phyloP scores from a whole-genome alignment of 2,888 invertebrate species.

The Steinernema hermaphroditum region DNA sequence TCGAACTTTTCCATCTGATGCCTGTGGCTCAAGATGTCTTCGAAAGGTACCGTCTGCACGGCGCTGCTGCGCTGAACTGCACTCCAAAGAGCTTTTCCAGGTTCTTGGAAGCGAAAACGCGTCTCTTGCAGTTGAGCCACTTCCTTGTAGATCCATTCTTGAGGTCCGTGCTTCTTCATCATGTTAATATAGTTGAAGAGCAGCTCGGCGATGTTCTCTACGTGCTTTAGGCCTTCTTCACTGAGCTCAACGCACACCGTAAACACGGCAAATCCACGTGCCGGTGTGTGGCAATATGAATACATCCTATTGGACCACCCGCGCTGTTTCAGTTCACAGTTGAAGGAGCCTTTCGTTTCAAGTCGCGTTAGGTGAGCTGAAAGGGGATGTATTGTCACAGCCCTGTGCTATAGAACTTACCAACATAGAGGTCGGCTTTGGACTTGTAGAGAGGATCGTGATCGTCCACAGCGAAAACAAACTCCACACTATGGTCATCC shows the following conservation, averaged over 20 bases:
- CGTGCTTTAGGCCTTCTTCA: conserved; percentile 75
- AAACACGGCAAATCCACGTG: conserved; percentile 88
- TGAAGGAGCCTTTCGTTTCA: conserved; percentile 89
- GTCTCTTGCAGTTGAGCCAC: conserved; percentile 69
- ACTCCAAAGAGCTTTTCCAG: conserved; percentile 68
- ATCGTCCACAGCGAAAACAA: conserved; percentile 89
- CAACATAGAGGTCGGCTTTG: conserved; percentile 73
- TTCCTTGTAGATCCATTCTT: conserved; percentile 90
- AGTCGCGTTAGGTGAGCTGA: conserved; percentile 90
- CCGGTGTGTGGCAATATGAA: conserved; percentile 71
- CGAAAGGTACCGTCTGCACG: conserved; percentile 73
- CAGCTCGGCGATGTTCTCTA: conserved; percentile 81
- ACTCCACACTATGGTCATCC: conserved; percentile 81
- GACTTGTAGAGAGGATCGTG: conserved; percentile 80
- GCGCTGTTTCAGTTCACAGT: conserved; percentile 81
- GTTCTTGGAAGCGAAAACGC: conserved; percentile 71
- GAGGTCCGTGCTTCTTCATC: conserved; percentile 77
- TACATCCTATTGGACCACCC: conserved; percentile 88
- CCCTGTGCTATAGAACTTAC: background rate
- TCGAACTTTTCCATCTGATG: conserved; percentile 82
- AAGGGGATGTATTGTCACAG: conserved; percentile 72
- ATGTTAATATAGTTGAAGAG: conserved; percentile 80
- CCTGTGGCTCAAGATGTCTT: conserved; percentile 81
- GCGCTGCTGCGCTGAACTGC: conserved; percentile 61
- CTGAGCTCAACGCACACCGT: conserved; percentile 83